Evolutionary conservation across 2,113 vertebrate species (phyloP), one percentile per base, ranked within the genome.

Genomic region (Elanus axillaris): DNA sequence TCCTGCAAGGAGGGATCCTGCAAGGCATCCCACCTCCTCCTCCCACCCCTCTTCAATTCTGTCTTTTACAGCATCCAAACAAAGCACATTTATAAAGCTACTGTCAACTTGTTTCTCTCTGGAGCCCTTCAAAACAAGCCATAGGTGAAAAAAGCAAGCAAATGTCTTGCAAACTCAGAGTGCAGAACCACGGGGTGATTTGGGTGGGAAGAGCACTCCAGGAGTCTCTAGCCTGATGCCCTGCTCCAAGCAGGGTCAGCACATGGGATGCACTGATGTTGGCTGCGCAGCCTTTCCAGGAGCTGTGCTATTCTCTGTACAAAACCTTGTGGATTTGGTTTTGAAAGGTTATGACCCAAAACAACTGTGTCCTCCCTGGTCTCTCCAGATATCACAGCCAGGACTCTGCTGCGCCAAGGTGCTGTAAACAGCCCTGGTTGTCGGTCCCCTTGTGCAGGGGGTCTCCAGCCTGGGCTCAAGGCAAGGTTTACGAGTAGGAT

Each of bases 261-360:
- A 1, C 2, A 1, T 13, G 18, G 43, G 59, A 25, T 62, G n/a
- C 4, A 1, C 34, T 64, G 50, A 48, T 36, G 34, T 31, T 48
- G 52, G 16, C 69, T 68, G 47, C 22, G 8, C 42, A 11, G 40
- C 2, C 0, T 29, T 56, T 13, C 19, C 31, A 12, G 59, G 50
- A 48, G 27, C 64, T 38, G 22, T 1, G 0, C 16, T 77, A 7
- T 5, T 20, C 8, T 34, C 20, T 43, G 8, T 13, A 55, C 40
- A 23, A 45, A 62, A 62, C 7, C 13, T 56, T 23, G 19, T 13
- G 11, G 38, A 16, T 60, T 3, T 38, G 38, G 22, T 38, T 86
- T 48, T 66, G 34, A 20, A 34, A 38, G 38, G 19, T n/a, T 23
- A 6, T 13, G 3, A 38, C 34, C 53, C 53, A 40, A 45, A 47